These are phyloP conservation scores for Episyrphus balteatus DNA, from an alignment of 1,140 invertebrate species.

Conservation along the genomic window DNA sequence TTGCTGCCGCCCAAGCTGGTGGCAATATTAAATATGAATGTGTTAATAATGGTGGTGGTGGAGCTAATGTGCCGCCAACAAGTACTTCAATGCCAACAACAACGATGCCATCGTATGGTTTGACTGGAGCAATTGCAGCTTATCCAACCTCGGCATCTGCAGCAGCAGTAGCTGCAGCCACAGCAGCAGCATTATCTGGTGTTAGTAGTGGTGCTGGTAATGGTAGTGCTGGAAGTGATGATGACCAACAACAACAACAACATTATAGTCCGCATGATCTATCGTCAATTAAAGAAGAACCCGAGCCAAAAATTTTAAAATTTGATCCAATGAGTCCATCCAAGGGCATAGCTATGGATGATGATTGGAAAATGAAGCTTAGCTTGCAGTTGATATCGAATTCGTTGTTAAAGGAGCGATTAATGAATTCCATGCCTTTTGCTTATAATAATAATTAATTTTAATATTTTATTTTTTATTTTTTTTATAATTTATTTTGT, in stretches of 20 bases:
- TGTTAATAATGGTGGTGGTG: neutral
- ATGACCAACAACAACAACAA: no score
- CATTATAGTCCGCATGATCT: no score
- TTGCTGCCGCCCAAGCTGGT: neutral
- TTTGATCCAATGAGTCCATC: constrained; percentile 24
- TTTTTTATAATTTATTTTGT: neutral
- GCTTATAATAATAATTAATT: constrained; percentile 30
- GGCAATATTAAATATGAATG: neutral
- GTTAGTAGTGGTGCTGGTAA: no score
- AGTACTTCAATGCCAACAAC: constrained; percentile 16
- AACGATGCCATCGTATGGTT: constrained; percentile 19
- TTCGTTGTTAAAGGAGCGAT: constrained; percentile 34
- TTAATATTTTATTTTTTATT: neutral
- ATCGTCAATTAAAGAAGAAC: no score
- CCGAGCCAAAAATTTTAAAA: constrained; percentile 16
- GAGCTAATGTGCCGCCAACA: constrained; percentile 9
- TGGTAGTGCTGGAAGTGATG: no score
- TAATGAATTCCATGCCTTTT: constrained; percentile 35
- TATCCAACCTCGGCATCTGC: constrained; percentile 23
- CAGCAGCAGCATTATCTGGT: neutral
- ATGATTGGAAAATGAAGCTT: constrained; percentile 36
- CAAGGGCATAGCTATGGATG: constrained; percentile 18
- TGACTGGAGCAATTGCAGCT: constrained; percentile 33
- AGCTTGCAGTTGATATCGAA: constrained; percentile 35
- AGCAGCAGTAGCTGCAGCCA: constrained; percentile 14